Evolutionary conservation across 1,140 invertebrate genomes (phyloP).

Genomic region (Anoplophora glabripennis): DNA sequence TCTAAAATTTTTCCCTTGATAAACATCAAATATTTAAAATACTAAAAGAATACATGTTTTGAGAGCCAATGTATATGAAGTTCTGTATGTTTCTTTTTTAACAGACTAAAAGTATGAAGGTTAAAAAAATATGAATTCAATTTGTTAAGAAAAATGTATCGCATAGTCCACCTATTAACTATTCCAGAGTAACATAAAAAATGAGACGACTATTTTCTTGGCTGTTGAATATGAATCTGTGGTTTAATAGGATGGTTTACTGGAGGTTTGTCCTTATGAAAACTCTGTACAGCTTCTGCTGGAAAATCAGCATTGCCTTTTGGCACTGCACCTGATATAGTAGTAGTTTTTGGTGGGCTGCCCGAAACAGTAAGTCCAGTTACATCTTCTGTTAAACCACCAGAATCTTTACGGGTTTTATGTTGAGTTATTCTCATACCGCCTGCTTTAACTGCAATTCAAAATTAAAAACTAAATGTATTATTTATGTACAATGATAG

Average conservation of each 20-base stretch:
- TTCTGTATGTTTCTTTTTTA: too few species aligned
- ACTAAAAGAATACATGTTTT: too few species aligned
- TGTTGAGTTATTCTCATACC: slow-evolving; percentile 90
- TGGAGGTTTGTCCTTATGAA: slow-evolving; percentile 71
- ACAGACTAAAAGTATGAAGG: too few species aligned
- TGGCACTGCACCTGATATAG: slow-evolving; percentile 74
- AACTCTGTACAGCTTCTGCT: slow-evolving; percentile 79
- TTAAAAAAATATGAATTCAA: too few species aligned
- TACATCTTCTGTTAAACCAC: slow-evolving; percentile 45
- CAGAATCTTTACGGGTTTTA: slow-evolving; percentile 60
- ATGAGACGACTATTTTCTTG: slow-evolving; percentile 62
- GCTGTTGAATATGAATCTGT: slow-evolving; percentile 70
- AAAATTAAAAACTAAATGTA: slow-evolving; percentile 7
- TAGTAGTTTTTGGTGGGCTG: slow-evolving; percentile 72
- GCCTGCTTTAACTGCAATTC: slow-evolving; percentile 77
- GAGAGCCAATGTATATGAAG: too few species aligned
- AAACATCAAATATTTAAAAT: too few species aligned
- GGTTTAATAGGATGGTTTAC: slow-evolving; percentile 58
- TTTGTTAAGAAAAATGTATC: too few species aligned
- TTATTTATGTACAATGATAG: slow-evolving; percentile 4
- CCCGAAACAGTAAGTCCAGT: slow-evolving; percentile 51
- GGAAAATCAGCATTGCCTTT: slow-evolving; percentile 85
- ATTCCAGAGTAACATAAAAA: slow-evolving; percentile 1
- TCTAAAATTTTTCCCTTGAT: too few species aligned
- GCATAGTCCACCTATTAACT: background rate